Percentiles rank a stretch among this genome's conserved stretches.
Conservation (phyloP, 2,113 vertebrate species). For the Rhinoderma darwinii region DNA sequence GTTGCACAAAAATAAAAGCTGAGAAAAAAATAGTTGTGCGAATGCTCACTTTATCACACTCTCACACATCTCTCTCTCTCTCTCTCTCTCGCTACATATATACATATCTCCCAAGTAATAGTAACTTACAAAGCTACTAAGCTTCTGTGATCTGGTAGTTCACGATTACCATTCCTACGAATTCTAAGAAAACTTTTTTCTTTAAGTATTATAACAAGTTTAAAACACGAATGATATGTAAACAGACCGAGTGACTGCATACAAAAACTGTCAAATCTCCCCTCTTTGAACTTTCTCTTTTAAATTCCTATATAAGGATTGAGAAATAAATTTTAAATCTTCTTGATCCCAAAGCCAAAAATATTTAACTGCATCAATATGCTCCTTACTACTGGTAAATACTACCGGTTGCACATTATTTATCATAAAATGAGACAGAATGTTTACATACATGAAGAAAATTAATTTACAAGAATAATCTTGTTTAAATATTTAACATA, state of each 20-base stretch:
- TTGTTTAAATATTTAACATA: conserved; percentile 41
- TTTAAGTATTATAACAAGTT: conserved; percentile 48
- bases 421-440: conserved; percentile 52
- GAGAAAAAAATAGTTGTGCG: too few species aligned
- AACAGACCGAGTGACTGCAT: conserved; percentile 62
- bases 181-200: conserved; percentile 29
- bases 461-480: conserved; percentile 39
- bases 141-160: conserved; percentile 14
- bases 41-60: not conserved
- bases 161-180: conserved; percentile 38
- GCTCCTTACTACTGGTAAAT: conserved; percentile 54
- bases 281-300: conserved; percentile 61
- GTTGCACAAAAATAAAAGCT: too few species aligned
- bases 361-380: conserved; percentile 51
- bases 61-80: not conserved
- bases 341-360: conserved; percentile 49
- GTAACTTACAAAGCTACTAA: not conserved
- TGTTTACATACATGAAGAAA: conserved; percentile 47
- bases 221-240: conserved; percentile 59
- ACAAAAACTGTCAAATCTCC: conserved; percentile 55
- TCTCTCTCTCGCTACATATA: not conserved
- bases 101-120: not conserved
- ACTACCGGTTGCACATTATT: conserved; percentile 52
- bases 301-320: conserved; percentile 45
- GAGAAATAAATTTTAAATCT: conserved; percentile 43